These are phyloP conservation scores for Gymnothorax reevesii DNA, from an alignment of 2,797 vertebrate genomes.

Conservation along the genomic window DNA sequence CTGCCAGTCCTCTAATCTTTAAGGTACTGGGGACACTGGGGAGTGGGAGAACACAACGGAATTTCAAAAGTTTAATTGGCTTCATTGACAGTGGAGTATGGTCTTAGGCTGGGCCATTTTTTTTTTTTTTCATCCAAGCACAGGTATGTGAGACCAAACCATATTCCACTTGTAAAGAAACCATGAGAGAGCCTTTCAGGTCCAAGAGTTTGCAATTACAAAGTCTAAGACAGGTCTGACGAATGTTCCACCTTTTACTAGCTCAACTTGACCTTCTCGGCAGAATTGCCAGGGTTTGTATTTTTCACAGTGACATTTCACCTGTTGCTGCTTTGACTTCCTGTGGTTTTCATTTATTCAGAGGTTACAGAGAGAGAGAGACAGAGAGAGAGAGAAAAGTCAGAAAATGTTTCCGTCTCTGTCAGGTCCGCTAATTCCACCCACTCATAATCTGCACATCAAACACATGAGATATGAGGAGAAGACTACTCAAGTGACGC, in stretches of 20 bases:
- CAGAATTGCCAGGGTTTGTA: conserved; percentile 11
- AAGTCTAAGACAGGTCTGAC: not conserved
- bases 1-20: not conserved
- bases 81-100: not conserved
- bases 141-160: not conserved
- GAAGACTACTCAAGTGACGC: not conserved
- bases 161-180: not conserved
- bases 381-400: conserved; percentile 52
- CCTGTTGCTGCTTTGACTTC: conserved; percentile 42
- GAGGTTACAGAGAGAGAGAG: conserved; percentile 44
- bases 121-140: not conserved
- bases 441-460: conserved; percentile 25
- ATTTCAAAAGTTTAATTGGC: not conserved
- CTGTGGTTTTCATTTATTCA: conserved; percentile 55
- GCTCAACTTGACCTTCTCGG: conserved; percentile 13
- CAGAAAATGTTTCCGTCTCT: conserved; percentile 53
- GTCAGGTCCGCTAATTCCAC: conserved; percentile 32
- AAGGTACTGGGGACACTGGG: not conserved
- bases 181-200: not conserved
- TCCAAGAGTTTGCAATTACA: not conserved
- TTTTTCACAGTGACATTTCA: conserved; percentile 28
- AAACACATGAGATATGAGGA: not conserved
- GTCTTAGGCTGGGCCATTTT: not conserved
- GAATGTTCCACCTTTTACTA: not conserved
- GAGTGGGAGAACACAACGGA: not conserved